These are phyloP conservation scores for Sebastiscus albofasciatus DNA, from an alignment of 2,797 vertebrate species.

Conservation along the genomic window DNA sequence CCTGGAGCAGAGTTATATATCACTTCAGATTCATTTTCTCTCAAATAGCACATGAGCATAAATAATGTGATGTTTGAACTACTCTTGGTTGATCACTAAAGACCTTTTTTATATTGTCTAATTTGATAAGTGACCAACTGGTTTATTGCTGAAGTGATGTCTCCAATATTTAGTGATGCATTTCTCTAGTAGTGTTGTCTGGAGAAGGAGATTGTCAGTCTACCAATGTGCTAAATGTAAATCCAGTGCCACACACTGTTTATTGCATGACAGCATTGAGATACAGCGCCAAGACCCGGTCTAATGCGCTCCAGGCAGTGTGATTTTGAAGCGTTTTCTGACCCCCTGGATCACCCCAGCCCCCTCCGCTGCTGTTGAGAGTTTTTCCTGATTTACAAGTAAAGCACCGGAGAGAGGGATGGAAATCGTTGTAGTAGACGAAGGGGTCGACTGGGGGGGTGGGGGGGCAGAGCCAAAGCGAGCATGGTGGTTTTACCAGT, in stretches of 20 bases:
- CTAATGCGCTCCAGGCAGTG: constrained; percentile 68
- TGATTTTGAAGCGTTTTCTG: constrained; percentile 67
- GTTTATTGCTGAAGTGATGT: background rate
- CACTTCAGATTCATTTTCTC: background rate
- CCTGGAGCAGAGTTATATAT: background rate
- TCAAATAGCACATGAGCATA: background rate
- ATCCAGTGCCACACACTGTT: constrained; percentile 65
- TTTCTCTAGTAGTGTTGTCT: constrained; percentile 20
- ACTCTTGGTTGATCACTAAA: background rate
- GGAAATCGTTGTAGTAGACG: constrained; percentile 55
- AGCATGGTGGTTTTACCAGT: constrained; percentile 50
- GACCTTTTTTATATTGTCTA: background rate
- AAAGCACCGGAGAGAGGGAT: constrained; percentile 63
- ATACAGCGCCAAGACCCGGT: constrained; percentile 55
- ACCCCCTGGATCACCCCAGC: constrained; percentile 64
- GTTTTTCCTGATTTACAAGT: constrained; percentile 71
- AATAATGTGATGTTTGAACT: background rate
- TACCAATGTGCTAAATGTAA: constrained; percentile 58
- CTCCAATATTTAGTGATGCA: constrained; percentile 12
- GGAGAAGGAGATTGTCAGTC: constrained; percentile 24
- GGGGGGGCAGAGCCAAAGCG: constrained; percentile 48
- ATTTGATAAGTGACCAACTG: constrained; percentile 12
- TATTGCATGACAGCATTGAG: constrained; percentile 64
- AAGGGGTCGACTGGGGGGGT: constrained; percentile 31
- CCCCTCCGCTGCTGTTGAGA: constrained; percentile 61